Percentiles rank a stretch among this genome's conserved stretches.
These are phyloP conservation scores for Drosophila murphyi DNA, from an alignment of 1,140 invertebrate genomes.

Conservation along the genomic window DNA sequence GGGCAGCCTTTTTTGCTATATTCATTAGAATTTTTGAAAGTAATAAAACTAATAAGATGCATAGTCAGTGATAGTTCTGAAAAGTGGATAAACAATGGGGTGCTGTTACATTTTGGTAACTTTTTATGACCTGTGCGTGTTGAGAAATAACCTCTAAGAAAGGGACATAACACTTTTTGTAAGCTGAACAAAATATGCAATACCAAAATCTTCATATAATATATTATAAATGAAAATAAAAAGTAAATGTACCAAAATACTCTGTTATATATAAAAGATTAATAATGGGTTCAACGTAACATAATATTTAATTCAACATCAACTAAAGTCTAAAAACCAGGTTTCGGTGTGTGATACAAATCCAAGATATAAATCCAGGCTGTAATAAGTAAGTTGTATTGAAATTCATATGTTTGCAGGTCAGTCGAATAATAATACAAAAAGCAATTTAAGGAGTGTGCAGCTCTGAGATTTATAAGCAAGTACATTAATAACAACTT, in stretches of 20 bases:
- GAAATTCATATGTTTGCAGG: background rate
- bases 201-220: background rate
- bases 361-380: conserved; percentile 1
- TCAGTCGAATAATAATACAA: conserved; percentile 13
- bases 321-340: background rate
- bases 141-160: background rate
- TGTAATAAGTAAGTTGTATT: conserved; percentile 2
- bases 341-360: conserved; percentile 1
- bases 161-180: too few species aligned
- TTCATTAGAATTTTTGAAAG: background rate
- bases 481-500: conserved; percentile 25
- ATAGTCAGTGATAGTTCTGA: background rate
- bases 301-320: background rate
- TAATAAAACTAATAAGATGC: conserved; percentile 9
- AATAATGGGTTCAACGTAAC: background rate
- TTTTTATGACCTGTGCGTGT: background rate
- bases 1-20: background rate
- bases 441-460: conserved; percentile 30
- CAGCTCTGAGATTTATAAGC: conserved; percentile 29
- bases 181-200: background rate
- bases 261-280: background rate
- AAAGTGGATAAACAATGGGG: background rate
- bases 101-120: background rate
- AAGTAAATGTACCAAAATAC: background rate
- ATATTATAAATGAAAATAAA: background rate